Evolutionary conservation across 2,888 invertebrate genomes (phyloP), one percentile per base, ranked within the genome.

Genomic region (Erebia ligea): DNA sequence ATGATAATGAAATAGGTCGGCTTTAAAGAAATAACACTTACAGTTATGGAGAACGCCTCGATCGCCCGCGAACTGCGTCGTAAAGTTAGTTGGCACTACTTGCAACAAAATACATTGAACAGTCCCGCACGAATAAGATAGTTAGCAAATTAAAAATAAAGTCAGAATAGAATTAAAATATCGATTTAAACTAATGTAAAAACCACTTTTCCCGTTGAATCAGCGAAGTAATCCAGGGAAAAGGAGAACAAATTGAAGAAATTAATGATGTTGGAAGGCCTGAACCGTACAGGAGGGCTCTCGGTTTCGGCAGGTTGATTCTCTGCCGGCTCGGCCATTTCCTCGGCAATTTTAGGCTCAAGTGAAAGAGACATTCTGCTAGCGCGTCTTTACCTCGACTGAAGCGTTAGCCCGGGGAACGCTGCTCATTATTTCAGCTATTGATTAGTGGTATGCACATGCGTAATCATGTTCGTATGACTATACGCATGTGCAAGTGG

Each of bases 181-280:
- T 45, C 25, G 68, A 63, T 42, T 58, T 73, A 73, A 56, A 70
- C 34, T 66, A 73, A 17, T 2, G 70, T 50, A 63, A 73, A 71
- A 13, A 71, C 68, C 1, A 71, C 67, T 73, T 64, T 68, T 25
- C 68, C 70, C 50, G 70, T 63, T 13, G 70, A 58, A 59, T 73
- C 70, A 50, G 68, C 66, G 19, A 71, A 73, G 34, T 50, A 70
- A 45, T 73, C 73, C 52, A 73, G 58, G 66, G 68, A 66, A 45
- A 68, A 58, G 2, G 68, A 40, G 56, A 73, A 63, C 25, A 65
- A 62, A 57, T 70, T 73, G 65, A 73, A 70, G 57, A 70, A 68
- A 2, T 68, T 62, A 9, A 66, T 58, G 6, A 70, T n/a, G 11
- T 42, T 48, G 17, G 11, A 61, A 11, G 65, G 52, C 45, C 70